Evolutionary conservation across 1,140 invertebrate species (phyloP).

Genomic region (Palaemon carinicauda): DNA sequence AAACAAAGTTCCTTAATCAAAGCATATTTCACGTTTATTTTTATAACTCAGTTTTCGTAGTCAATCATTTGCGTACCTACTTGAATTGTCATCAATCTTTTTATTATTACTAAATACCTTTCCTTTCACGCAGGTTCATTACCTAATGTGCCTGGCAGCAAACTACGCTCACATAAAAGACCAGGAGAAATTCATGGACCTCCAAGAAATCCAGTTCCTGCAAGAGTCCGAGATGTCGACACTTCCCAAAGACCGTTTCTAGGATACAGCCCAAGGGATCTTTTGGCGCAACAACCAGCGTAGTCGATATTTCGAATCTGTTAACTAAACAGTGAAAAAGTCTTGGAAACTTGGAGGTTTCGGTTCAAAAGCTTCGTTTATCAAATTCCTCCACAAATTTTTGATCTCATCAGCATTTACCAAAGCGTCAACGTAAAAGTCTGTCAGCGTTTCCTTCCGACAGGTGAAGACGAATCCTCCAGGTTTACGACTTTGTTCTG

Average conservation of each 20-base stretch:
- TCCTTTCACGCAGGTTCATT: constrained; percentile 75
- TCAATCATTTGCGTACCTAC: too few relatives aligned
- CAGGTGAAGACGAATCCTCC: not conserved
- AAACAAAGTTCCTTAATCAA: too few relatives aligned
- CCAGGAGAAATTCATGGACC: constrained; percentile 90
- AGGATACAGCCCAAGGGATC: constrained; percentile 79
- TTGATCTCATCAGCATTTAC: not conserved
- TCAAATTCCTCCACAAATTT: not conserved
- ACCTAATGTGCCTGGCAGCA: constrained; percentile 91
- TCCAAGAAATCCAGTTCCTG: constrained; percentile 87
- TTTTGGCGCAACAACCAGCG: constrained; percentile 65
- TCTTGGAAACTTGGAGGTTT: not conserved
- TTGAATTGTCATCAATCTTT: not conserved
- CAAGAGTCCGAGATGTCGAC: constrained; percentile 74
- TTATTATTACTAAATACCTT: constrained; percentile 57
- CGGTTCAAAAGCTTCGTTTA: not conserved
- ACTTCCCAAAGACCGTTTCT: constrained; percentile 64
- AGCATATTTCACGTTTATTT: too few relatives aligned
- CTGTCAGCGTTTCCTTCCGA: too few relatives aligned
- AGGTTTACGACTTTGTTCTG: constrained; percentile 9
- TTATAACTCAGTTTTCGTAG: too few relatives aligned
- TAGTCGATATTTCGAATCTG: constrained; percentile 30
- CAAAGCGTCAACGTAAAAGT: too few relatives aligned
- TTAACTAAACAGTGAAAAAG: constrained; percentile 10
- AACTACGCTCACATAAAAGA: constrained; percentile 96